A percentile compares a stretch with the other conserved stretches of the same genome.
Evolutionary conservation across 2,113 vertebrate species (phyloP).

Genomic region (Notarius quadriscutis): DNA sequence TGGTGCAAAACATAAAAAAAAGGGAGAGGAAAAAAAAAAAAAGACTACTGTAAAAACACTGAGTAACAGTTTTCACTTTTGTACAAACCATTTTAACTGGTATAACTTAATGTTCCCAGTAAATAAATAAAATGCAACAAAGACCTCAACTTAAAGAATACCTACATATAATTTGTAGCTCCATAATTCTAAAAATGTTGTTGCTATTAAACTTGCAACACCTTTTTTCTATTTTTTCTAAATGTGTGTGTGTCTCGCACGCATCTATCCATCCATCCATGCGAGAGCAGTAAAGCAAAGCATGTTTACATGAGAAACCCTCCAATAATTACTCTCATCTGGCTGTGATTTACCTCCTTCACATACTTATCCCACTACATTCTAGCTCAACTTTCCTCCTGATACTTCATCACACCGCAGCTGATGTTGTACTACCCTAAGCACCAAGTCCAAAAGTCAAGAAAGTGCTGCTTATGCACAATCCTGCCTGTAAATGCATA

Average conservation of each 20-base stretch:
- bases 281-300: slow-evolving; percentile 25
- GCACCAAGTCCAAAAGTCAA: background rate
- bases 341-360: slow-evolving; percentile 32
- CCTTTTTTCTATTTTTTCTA: background rate
- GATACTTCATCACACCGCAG: background rate
- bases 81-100: background rate
- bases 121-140: background rate
- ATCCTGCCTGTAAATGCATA: slow-evolving; percentile 22
- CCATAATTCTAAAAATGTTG: background rate
- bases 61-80: background rate
- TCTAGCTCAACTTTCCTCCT: background rate
- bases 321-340: slow-evolving; percentile 53
- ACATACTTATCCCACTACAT: background rate
- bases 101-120: background rate
- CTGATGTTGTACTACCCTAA: slow-evolving; percentile 40
- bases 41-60: background rate
- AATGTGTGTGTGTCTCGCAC: background rate
- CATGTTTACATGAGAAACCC: slow-evolving; percentile 53
- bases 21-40: background rate
- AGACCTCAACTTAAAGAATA: background rate
- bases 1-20: slow-evolving; percentile 6
- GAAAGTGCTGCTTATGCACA: slow-evolving; percentile 34
- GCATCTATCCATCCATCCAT: background rate
- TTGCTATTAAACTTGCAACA: background rate
- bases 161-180: background rate